Conservation (phyloP, 2,113 vertebrate genomes). For the Pollimyrus isidori region DNA sequence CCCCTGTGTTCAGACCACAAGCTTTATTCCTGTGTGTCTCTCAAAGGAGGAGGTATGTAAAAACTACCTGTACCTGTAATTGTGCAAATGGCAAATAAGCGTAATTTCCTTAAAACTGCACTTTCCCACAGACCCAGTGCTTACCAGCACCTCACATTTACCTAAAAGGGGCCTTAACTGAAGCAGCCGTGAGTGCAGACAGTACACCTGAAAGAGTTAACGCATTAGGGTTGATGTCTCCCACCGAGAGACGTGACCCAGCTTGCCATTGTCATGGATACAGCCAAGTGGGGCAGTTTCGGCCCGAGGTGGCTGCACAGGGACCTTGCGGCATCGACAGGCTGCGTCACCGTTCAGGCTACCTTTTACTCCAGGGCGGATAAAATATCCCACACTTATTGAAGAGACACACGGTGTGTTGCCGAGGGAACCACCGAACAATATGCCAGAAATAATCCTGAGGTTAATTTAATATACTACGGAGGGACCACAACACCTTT, state of each 20-base stretch:
- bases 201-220: not conserved
- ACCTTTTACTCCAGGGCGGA: not conserved
- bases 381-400: not conserved
- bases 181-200: not conserved
- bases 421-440: not conserved
- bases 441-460: not conserved
- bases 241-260: not conserved
- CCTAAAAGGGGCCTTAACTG: not conserved
- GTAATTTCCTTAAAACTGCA: not conserved
- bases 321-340: not conserved
- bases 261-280: not conserved
- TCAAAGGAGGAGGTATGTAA: not conserved
- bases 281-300: not conserved
- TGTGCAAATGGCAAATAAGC: not conserved
- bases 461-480: not conserved
- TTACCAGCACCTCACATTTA: not conserved
- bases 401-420: not conserved
- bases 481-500: not conserved
- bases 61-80: not conserved
- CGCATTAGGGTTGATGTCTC: not conserved
- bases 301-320: not conserved
- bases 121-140: not conserved
- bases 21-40: not conserved
- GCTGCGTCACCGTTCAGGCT: not conserved
- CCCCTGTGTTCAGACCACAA: not conserved